Percentiles rank a stretch among this genome's conserved stretches.
Evolutionary conservation across 23 tunicate species (phyloP).

Genomic region (Styela plicata): DNA sequence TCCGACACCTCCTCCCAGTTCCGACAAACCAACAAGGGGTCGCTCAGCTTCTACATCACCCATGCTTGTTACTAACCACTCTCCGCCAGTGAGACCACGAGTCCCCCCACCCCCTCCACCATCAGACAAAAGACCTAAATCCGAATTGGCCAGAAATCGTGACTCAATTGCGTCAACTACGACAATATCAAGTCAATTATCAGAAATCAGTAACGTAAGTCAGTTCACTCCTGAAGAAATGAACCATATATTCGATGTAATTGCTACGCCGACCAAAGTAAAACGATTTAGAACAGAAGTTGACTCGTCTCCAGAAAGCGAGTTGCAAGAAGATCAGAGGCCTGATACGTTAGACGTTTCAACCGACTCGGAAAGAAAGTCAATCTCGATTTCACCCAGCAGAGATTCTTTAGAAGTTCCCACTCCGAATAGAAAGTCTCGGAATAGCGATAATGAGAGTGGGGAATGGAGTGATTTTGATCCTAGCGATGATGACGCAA

Average conservation of each 20-base stretch:
- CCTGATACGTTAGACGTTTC: background rate
- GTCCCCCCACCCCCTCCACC: conserved; percentile 33
- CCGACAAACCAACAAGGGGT: conserved; percentile 18
- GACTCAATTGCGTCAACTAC: background rate
- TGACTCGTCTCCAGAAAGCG: conserved; percentile 9
- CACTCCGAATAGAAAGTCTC: conserved; percentile 2
- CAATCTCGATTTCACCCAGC: background rate
- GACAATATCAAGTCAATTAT: conserved; percentile 15
- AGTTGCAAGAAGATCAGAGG: background rate
- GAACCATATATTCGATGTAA: conserved; percentile 15
- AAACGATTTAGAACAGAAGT: conserved; percentile 4
- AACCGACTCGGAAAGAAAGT: background rate
- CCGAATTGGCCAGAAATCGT: background rate
- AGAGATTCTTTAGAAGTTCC: conserved; percentile 79
- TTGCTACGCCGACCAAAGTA: conserved; percentile 11
- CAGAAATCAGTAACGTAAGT: background rate
- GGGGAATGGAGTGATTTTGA: conserved; percentile 65
- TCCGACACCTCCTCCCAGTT: conserved; percentile 24
- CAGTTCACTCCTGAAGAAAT: background rate
- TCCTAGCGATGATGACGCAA: conserved; percentile 56
- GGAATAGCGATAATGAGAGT: conserved; percentile 19
- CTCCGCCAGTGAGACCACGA: background rate
- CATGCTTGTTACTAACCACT: background rate
- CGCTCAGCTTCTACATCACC: conserved; percentile 19
- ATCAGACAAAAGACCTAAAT: background rate